A percentile compares a stretch with the other conserved stretches of the same genome.
These are phyloP conservation scores for Australoheros scitulus DNA, from an alignment of 2,113 vertebrate genomes.

Conservation along the genomic window DNA sequence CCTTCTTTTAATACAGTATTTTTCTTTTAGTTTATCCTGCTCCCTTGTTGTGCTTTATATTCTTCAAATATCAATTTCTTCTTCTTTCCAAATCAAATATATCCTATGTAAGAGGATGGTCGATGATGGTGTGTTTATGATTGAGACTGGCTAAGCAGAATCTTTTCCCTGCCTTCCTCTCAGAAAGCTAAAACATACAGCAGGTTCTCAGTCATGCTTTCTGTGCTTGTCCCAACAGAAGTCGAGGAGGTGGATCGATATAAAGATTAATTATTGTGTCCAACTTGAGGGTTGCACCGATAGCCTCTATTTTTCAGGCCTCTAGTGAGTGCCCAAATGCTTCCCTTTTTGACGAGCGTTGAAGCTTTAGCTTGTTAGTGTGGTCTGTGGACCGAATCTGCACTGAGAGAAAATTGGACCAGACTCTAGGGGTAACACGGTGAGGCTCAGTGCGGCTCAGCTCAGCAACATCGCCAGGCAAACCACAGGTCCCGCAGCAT, in stretches of 20 bases:
- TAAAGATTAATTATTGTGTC: conserved; percentile 77
- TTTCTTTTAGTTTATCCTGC: not conserved
- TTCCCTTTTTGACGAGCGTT: conserved; percentile 47
- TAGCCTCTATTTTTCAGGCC: conserved; percentile 67
- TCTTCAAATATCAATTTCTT: conserved; percentile 9
- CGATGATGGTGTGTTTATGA: conserved; percentile 17
- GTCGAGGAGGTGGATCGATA: conserved; percentile 61
- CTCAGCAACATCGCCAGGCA: conserved; percentile 31
- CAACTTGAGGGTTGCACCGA: conserved; percentile 64
- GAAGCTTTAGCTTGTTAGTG: conserved; percentile 71
- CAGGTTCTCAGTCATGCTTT: conserved; percentile 42
- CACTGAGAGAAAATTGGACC: conserved; percentile 64
- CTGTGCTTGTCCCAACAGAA: conserved; percentile 42
- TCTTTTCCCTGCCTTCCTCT: conserved; percentile 19
- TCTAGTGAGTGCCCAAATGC: conserved; percentile 60
- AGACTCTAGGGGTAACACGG: conserved; percentile 48
- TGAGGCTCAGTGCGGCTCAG: conserved; percentile 41
- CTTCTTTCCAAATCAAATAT: conserved; percentile 21
- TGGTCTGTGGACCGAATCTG: conserved; percentile 65
- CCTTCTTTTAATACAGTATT: not conserved
- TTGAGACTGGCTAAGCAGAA: conserved; percentile 16
- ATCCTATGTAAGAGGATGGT: conserved; percentile 23
- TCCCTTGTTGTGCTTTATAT: not conserved
- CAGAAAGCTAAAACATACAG: conserved; percentile 24
- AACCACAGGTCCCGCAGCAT: conserved; percentile 15